Conservation (phyloP, 2,888 invertebrate species). For the Tenthredo distinguenda region DNA sequence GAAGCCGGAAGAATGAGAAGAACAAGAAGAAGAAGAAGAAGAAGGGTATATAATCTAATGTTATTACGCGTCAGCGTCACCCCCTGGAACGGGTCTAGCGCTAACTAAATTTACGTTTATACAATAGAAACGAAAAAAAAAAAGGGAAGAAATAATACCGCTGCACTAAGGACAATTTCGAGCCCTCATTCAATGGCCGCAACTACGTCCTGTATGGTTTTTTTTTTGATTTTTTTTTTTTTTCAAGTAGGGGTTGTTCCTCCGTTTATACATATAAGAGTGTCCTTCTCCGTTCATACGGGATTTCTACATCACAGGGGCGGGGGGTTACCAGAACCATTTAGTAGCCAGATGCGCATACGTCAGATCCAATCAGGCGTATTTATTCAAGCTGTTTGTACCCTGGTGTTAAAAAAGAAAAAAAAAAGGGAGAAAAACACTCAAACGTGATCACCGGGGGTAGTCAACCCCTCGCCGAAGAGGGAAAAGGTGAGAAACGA, state of each 20-base stretch:
- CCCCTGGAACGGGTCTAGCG: neutral
- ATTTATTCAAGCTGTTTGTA: constrained; percentile 71
- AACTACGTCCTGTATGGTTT: neutral
- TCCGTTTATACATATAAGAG: neutral
- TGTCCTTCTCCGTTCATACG: constrained; percentile 18
- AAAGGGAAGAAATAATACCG: neutral
- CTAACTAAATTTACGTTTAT: constrained; percentile 59
- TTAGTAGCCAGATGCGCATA: constrained; percentile 73
- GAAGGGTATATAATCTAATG: constrained; percentile 57
- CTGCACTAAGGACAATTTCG: neutral
- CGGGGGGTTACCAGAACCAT: constrained; percentile 55
- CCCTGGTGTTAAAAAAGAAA: constrained; percentile 57
- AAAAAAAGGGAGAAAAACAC: constrained; percentile 55
- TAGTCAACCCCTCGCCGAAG: constrained; percentile 14
- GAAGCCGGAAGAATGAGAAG: constrained; percentile 45
- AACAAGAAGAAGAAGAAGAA: constrained; percentile 1
- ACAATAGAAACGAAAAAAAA: no score
- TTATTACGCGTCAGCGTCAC: constrained; percentile 60
- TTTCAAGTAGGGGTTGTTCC: neutral
- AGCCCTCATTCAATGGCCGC: neutral
- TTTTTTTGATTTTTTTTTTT: no score
- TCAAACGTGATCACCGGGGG: constrained; percentile 11
- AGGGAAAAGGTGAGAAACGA: neutral
- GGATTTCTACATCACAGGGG: neutral
- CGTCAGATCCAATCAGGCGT: constrained; percentile 70